Evolutionary conservation across 1,140 invertebrate species (phyloP).

Genomic region (Drosophila bifasciata): DNA sequence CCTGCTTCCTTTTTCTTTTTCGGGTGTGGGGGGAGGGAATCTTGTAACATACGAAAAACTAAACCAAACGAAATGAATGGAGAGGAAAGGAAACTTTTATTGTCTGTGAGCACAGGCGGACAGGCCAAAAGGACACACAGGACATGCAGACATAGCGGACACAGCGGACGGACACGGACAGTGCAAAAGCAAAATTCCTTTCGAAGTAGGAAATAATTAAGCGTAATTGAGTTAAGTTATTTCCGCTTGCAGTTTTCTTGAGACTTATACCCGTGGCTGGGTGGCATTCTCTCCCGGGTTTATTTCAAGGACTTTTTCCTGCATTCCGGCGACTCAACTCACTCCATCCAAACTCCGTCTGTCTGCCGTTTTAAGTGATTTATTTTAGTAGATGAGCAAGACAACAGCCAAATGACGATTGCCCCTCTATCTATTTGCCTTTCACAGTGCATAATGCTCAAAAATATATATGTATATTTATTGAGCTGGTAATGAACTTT

Average conservation of each 20-base stretch:
- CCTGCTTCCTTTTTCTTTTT: not conserved
- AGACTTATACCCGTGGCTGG: slow-evolving; percentile 16
- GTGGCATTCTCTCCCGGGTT: too few species aligned
- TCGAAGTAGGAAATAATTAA: slow-evolving; percentile 82
- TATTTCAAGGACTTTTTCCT: slow-evolving; percentile 14
- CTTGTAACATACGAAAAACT: slow-evolving; percentile 62
- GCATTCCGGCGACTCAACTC: slow-evolving; percentile 4
- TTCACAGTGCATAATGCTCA: slow-evolving; percentile 14
- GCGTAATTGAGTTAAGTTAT: slow-evolving; percentile 83
- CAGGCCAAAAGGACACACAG: slow-evolving; percentile 34
- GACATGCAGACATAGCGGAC: slow-evolving; percentile 6
- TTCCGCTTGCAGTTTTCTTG: slow-evolving; percentile 68
- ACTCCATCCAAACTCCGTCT: not conserved
- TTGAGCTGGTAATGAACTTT: slow-evolving; percentile 12
- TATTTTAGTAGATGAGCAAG: slow-evolving; percentile 28
- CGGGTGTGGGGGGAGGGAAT: not conserved
- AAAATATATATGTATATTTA: slow-evolving; percentile 38
- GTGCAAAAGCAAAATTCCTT: slow-evolving; percentile 60
- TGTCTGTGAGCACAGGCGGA: slow-evolving; percentile 63
- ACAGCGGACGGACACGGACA: slow-evolving; percentile 23
- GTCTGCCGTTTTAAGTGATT: slow-evolving; percentile 46
- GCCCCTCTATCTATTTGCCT: not conserved
- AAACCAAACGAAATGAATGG: slow-evolving; percentile 66
- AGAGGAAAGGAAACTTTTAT: slow-evolving; percentile 76
- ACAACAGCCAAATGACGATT: slow-evolving; percentile 15